Evolutionary conservation across 2,797 vertebrate species (phyloP), one percentile per base, ranked within the genome.

Genomic region (Danio aesculapii): DNA sequence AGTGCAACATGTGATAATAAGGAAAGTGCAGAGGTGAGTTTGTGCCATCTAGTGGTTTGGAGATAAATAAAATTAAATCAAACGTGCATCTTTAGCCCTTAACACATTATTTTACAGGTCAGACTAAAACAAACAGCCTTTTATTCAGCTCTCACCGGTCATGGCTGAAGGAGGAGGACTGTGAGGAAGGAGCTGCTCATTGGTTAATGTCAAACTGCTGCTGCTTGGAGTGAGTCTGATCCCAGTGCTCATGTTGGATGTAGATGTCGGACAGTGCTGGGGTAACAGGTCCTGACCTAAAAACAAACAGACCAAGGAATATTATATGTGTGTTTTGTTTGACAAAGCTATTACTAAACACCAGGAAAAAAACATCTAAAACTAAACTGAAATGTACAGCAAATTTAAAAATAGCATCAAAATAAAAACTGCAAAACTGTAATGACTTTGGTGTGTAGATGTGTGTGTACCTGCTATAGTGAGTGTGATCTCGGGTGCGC

Each of bases 401-500:
- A 8, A 49, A 49, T 49, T n/a, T 14, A 7, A 6, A 58, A n/a
- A 17, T 14, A n/a, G 12, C 16, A 16, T 58, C n/a, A 5, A 53
- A 59, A 6, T 6, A 8, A 17, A 7, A 19, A 17, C 21, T 6
- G n/a, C 3, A 2, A 59, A 8, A 19, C 16, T 19, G n/a, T 6
- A 14, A 58, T 6, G 58, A 4, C n/a, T 17, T 14, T n/a, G 9
- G 30, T 10, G 47, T 46, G 39, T 75, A 47, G 5, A 4, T 57
- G 47, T 14, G 19, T 8, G 59, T 88, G 86, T 88, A 98, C 98
- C 98, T 88, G 98, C 98, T 94, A 99, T 98, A 6, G 98, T 99
- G 81, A 99, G 96, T 0, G 97, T 99, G 89, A 99, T 99, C 90
- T 99, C 97, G 91, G 97, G 96, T 30, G 96, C 94, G 61, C 95